These are phyloP conservation scores for Amazona vittata DNA, from an alignment of 2,113 vertebrate genomes.

Conservation along the genomic window DNA sequence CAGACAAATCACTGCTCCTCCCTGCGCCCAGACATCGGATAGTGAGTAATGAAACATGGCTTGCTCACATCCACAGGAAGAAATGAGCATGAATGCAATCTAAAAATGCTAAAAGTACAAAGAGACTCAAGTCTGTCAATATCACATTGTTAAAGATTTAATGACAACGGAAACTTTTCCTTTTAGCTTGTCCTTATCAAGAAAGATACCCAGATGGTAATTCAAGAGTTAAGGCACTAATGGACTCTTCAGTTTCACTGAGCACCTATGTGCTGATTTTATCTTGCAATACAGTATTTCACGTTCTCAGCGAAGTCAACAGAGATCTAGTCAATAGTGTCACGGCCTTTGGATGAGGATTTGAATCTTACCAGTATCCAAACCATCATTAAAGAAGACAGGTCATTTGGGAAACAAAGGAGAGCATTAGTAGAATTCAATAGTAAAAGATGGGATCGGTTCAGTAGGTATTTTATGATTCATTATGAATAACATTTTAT, in stretches of 20 bases:
- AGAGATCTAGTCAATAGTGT: conserved; percentile 82
- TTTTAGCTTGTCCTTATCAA: conserved; percentile 35
- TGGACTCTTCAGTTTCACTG: conserved; percentile 71
- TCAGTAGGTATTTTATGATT: conserved; percentile 47
- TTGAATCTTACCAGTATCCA: conserved; percentile 59
- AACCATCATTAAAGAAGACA: conserved; percentile 42
- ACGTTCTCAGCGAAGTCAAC: conserved; percentile 87
- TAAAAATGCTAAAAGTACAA: conserved; percentile 54
- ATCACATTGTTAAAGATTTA: conserved; percentile 61
- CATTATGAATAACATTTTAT: conserved; percentile 20
- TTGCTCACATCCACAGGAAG: conserved; percentile 48
- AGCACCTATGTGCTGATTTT: conserved; percentile 77
- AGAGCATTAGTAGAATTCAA: conserved; percentile 55
- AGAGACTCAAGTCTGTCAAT: conserved; percentile 18
- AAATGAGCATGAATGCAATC: conserved; percentile 50
- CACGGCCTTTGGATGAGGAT: conserved; percentile 61
- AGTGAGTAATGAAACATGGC: conserved; percentile 66
- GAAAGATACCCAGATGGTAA: conserved; percentile 7
- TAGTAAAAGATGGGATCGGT: conserved; percentile 38
- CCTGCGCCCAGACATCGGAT: background rate
- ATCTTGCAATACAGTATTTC: conserved; percentile 85
- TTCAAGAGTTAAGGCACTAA: conserved; percentile 70
- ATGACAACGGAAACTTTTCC: conserved; percentile 53
- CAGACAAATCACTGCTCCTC: conserved; percentile 69
- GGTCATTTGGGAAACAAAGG: conserved; percentile 45